Base-by-base conservation (phyloP, 2,888 invertebrate species). In the Polymixis flavicincta region DNA sequence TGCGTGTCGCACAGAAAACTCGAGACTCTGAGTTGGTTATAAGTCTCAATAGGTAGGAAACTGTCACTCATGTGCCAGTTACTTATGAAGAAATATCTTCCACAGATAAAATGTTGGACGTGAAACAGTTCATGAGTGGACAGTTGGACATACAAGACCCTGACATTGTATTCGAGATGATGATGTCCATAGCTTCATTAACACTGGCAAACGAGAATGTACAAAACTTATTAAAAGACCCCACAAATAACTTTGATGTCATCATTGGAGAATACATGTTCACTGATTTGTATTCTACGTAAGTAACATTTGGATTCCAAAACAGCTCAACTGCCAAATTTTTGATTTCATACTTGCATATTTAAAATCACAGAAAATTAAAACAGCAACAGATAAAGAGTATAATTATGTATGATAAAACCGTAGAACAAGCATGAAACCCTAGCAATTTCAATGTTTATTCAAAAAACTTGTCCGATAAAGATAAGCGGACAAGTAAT, bases 201-300 rank as follows among this genome's bases (percentile, higher is more conserved):
- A 88, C 92, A 0, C 50, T 93, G 2, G 61, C 63, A 1, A 89
- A 90, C 22, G 69, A 75, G 17, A 90, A 89, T 32, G 84, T 93
- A 0, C 87, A 87, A 52, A 86, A 85, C 0, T 52, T 93, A 0
- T 75, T 94, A 14, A 84, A 85, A 8, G 92, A 94, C 67, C 87
- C 89, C 0, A 86, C 63, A 0, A 80, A 89, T 71, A 74, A 85
- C 0, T 93, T 93, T 65, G 94, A 95, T 75, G 87, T 90, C 2
- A 88, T 94, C 3, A 84, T 94, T 22, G 88, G 88, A 6, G 94
- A 95, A 77, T 94, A 92, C 89, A 87, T 94, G 89, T 93, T 92
- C 63, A 86, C 74, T 17, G 92, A 93, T 52, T 7, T 92, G 11
- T 90, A 88, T 82, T 78, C 89, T 17, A 84, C 88, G 93, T 93